Base-by-base conservation (phyloP, 2,888 invertebrate species). In the Acholoe squamosa region DNA sequence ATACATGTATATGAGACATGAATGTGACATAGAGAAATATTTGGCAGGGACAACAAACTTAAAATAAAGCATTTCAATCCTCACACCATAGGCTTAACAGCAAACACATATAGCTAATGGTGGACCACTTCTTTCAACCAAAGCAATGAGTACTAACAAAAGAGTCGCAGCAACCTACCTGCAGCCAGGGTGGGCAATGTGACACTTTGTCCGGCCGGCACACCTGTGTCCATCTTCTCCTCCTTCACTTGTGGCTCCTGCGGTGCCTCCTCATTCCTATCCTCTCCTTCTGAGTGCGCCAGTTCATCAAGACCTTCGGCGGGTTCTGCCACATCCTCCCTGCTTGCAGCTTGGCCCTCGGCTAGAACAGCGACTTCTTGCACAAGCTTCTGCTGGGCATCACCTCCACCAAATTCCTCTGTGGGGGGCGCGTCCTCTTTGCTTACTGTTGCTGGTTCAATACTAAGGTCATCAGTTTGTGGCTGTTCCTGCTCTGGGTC, bases 191-290 rank as follows among this genome's bases (percentile, higher is more conserved):
- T 67, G 89, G 89, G 89, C 31, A 93, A 92, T 56, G 93, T 93
- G 33, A 92, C 43, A 52, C n/a, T 7, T 84, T 5, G 25, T 5
- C 51, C 84, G 7, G 51, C 14, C 3, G 43, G n/a, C n/a, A 7
- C 31, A 5, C 14, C 91, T 43, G 91, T 90, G 61, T 94, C 94
- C 90, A 93, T 92, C 1, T 93, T 91, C 61, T 93, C 93, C 54
- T 93, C 92, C 84, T 93, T 93, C 12, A 93, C 84, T 25, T 84
- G 51, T 1, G 84, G 84, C 86, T 84, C 14, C 84, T 51, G 25
- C 12, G 54, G 22, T 14, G 19, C 86, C 51, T 54, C 89, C 22
- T 28, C 89, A 31, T n/a, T 71, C 12, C 71, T 34, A 28, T 54
- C n/a, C 31, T 28, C 77, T 51, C 33, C 56, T 54, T 52, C 89